Base-by-base conservation (phyloP, 2,888 invertebrate species). In the Gnatocerus cornutus region DNA sequence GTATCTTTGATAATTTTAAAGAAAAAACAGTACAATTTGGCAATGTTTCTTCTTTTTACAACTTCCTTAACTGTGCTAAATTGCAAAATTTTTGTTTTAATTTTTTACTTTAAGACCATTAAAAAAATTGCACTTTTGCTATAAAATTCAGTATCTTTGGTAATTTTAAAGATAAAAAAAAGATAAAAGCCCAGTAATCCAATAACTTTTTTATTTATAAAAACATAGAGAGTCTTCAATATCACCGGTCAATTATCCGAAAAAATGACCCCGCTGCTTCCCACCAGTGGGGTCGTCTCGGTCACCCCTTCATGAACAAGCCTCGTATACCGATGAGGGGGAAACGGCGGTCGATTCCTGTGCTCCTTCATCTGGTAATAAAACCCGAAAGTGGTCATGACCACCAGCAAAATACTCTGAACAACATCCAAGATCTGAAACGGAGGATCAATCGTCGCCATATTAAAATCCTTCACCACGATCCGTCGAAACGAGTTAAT, bases 401-500 rank as follows among this genome's bases (percentile, higher is more conserved):
- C 71, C 0, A 85, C 67, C 91, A 92, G 92, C 0, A 88, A 67
- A 0, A 87, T 63, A 0, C 86, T 84, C 61, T 91, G 82, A 1
- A 87, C 72, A 12, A 87, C 81, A 81, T 93, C 93, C 83, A 83
- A 85, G 76, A 82, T 82, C 79, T 90, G 88, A 79, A 87, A 89
- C 0, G 91, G 91, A 13, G 90, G 89, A 73, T 87, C 84, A 52
- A 91, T 80, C 14, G 89, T 83, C 14, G 90, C 92, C 12, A 82
- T 79, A 52, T 87, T 86, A 75, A 91, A 93, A n/a, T 86, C 84
- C 0, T 85, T 78, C 7, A 90, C 87, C 0, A 88, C 87, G 0
- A 89, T 88, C 71, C 93, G 87, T 71, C 92, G 85, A n/a, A 91
- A 80, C 0, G 88, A 86, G 77, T 93, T 93, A 13, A 92, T 85